Evolutionary conservation across 2,797 vertebrate species (phyloP).

Genomic region (Hydrolagus colliei): DNA sequence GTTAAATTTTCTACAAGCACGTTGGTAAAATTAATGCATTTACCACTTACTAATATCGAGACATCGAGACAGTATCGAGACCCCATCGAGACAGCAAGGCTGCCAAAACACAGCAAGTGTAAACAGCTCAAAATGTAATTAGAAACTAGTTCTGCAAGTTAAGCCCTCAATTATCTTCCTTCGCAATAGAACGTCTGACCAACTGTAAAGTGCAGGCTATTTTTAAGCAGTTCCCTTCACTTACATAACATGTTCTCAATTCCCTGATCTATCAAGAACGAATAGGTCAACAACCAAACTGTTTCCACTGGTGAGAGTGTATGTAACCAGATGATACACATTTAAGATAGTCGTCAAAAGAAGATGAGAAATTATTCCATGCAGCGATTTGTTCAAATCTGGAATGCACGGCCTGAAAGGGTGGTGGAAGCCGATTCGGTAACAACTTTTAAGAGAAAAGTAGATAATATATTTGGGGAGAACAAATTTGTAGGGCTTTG

Average conservation of each 20-base stretch:
- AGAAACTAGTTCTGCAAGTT: background rate
- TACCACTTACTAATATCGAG: background rate
- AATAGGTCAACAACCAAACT: background rate
- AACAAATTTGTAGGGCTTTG: too few species aligned
- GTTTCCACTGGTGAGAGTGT: too few species aligned
- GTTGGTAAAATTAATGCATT: background rate
- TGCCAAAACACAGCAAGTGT: background rate
- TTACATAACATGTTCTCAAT: constrained; percentile 11
- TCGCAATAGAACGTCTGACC: background rate
- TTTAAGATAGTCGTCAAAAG: too few species aligned
- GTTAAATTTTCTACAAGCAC: background rate
- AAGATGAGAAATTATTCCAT: too few species aligned
- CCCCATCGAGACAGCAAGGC: background rate
- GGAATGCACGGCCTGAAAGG: too few species aligned
- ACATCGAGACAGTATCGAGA: too few species aligned
- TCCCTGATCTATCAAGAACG: background rate
- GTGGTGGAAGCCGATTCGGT: too few species aligned
- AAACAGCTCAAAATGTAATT: background rate
- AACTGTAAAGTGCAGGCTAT: constrained; percentile 6
- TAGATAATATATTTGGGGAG: too few species aligned
- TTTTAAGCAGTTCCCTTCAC: constrained; percentile 8
- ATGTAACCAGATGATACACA: too few species aligned
- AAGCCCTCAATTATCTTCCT: background rate
- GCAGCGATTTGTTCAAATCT: too few species aligned
- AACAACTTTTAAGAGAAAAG: too few species aligned